phyloP scores from a whole-genome alignment of 2,113 vertebrate genomes.

The Sceloporus tristichus region DNA sequence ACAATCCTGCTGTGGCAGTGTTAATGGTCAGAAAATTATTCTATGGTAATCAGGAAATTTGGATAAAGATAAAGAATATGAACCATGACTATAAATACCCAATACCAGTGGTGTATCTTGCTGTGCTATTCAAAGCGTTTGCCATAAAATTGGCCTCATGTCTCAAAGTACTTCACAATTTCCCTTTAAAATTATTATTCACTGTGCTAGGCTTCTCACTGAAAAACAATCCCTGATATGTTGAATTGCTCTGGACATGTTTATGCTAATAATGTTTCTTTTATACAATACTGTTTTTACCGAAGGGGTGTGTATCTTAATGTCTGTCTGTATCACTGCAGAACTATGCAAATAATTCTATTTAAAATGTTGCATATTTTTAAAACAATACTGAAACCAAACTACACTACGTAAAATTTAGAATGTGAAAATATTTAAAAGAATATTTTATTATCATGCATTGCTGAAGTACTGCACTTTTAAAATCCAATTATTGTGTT shows the following conservation, averaged over 20 bases:
- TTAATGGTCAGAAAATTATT: background rate
- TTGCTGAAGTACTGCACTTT: conserved; percentile 59
- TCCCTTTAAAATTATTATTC: background rate
- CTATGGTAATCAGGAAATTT: background rate
- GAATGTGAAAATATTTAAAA: conserved; percentile 57
- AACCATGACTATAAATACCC: background rate
- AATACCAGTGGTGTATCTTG: too few relatives aligned
- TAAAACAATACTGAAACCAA: conserved; percentile 58
- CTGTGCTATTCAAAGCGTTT: background rate
- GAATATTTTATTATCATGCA: conserved; percentile 66
- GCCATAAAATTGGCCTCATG: background rate
- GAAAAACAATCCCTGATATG: background rate
- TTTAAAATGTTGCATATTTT: conserved; percentile 45
- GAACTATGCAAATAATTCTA: conserved; percentile 31
- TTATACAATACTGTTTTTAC: conserved; percentile 9
- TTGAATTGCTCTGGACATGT: background rate
- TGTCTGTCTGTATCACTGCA: conserved; percentile 25
- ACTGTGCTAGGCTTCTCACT: background rate
- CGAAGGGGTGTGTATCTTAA: conserved; percentile 26
- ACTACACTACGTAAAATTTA: conserved; percentile 65
- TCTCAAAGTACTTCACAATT: too few relatives aligned
- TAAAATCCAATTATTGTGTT: conserved; percentile 69
- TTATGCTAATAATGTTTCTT: background rate
- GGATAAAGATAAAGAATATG: background rate
- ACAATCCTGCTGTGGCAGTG: background rate